Evolutionary conservation across 2,113 vertebrate species (phyloP), one percentile per base, ranked within the genome.

Genomic region (Synodontis membranacea): DNA sequence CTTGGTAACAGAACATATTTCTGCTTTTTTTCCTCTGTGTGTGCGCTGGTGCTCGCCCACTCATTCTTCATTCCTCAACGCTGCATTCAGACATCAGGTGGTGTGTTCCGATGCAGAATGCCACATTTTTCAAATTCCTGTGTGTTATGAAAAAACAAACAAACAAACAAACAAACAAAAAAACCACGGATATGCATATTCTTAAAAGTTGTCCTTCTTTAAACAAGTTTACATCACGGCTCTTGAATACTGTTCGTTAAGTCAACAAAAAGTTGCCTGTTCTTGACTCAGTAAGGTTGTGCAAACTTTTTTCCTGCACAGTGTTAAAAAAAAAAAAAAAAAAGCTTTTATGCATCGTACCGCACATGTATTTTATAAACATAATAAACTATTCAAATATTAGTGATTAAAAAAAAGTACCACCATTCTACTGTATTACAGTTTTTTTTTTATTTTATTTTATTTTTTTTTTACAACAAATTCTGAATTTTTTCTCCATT

Each of bases 1-100:
- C 88, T 87, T 87, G 80, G 88, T 88, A 88, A 89, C 88, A 80
- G 88, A 88, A 83, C 52, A 87, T 85, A 85, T 75, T 68, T 87
- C 54, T 83, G 80, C 86, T 48, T 64, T 66, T 56, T 37, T 86
- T n/a, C 28, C 23, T n/a, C 68, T 66, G 58, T 83, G 80, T 83
- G 80, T 83, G 74, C 34, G 62, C 52, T 37, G 42, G 46, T 83
- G 28, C 86, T 39, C 25, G 80, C 80, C 86, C 86, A 62, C 86
- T 72, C 80, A 80, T 64, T 64, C 54, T 86, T 54, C 42, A 44
- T 60, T 62, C 25, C 80, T 86, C 80, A 50, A 23, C 76, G 19
- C 84, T 50, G 76, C 75, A 75, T 85, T 62, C 75, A 25, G 70
- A 78, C 54, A 82, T 60, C 85, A 85, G 85, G 86, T 87, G 48